These are phyloP conservation scores for Limonius californicus DNA, from an alignment of 1,140 invertebrate genomes.

Conservation along the genomic window DNA sequence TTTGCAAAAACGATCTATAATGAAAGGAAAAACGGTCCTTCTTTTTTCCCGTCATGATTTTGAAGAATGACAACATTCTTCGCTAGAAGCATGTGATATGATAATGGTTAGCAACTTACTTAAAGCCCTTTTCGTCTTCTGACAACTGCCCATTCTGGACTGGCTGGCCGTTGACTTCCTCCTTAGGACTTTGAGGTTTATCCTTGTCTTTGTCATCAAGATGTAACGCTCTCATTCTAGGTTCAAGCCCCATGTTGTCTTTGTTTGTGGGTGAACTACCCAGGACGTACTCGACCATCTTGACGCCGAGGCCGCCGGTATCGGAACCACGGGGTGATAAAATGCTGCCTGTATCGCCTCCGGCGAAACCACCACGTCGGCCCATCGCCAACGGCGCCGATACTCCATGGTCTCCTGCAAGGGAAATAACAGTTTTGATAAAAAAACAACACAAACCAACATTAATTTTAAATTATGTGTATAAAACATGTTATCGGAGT, in stretches of 20 bases:
- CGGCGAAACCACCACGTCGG: slow-evolving; percentile 53
- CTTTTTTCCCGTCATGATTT: too few relatives aligned
- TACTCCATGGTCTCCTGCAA: slow-evolving; percentile 62
- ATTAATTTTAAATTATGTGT: too few relatives aligned
- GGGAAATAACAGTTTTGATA: slow-evolving; percentile 5
- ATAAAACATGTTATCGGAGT: too few relatives aligned
- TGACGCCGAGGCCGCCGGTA: slow-evolving; percentile 82
- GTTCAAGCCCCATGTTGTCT: slow-evolving; percentile 63
- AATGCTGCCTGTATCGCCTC: slow-evolving; percentile 54
- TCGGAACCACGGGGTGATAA: slow-evolving; percentile 66
- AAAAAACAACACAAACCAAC: too few relatives aligned
- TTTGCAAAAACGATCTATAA: too few relatives aligned
- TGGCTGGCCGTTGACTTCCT: slow-evolving; percentile 54
- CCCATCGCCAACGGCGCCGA: slow-evolving; percentile 71
- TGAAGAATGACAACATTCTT: too few relatives aligned
- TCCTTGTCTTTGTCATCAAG: slow-evolving; percentile 64
- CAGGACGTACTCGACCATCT: slow-evolving; percentile 98
- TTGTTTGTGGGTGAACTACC: slow-evolving; percentile 84
- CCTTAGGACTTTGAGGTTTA: slow-evolving; percentile 64
- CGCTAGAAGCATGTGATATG: too few relatives aligned
- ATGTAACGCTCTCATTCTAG: slow-evolving; percentile 67
- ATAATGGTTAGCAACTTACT: slow-evolving; percentile 61
- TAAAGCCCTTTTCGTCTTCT: slow-evolving; percentile 84
- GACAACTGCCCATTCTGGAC: slow-evolving; percentile 74
- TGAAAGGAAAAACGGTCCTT: too few relatives aligned